Conservation (phyloP, 2,113 vertebrate species). For the Peromyscus polionotus region DNA sequence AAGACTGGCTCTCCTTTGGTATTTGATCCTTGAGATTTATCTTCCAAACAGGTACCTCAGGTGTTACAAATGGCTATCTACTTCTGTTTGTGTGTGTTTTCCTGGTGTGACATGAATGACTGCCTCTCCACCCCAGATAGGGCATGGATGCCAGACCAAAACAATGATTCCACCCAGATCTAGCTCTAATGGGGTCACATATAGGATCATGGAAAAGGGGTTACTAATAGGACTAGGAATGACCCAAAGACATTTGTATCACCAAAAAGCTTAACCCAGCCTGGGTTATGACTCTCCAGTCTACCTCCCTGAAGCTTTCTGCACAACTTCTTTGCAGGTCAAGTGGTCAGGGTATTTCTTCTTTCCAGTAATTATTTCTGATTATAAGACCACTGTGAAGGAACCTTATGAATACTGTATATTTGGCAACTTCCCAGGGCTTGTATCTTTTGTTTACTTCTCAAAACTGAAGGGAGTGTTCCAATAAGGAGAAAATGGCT, state of each 20-base stretch:
- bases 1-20: constrained; percentile 15
- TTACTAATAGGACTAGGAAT: not conserved
- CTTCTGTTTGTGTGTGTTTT: too few relatives aligned
- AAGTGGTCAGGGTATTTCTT: not conserved
- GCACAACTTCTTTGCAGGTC: not conserved
- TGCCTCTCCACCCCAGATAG: too few relatives aligned
- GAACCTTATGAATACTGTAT: too few relatives aligned
- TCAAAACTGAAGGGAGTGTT: not conserved
- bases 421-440: not conserved
- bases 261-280: not conserved
- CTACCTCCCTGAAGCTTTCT: not conserved
- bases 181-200: not conserved
- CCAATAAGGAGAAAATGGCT: not conserved
- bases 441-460: not conserved
- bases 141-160: too few relatives aligned
- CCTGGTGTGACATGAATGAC: not conserved
- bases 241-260: not conserved
- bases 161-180: not conserved
- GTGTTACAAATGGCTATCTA: not conserved
- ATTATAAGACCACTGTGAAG: not conserved
- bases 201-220: not conserved
- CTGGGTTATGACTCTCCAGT: too few relatives aligned
- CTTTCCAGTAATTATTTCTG: not conserved
- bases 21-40: not conserved
- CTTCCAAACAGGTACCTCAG: not conserved